Evolutionary conservation across 2,888 invertebrate genomes (phyloP), one percentile per base, ranked within the genome.

Genomic region (Trissoscelio sp.): DNA sequence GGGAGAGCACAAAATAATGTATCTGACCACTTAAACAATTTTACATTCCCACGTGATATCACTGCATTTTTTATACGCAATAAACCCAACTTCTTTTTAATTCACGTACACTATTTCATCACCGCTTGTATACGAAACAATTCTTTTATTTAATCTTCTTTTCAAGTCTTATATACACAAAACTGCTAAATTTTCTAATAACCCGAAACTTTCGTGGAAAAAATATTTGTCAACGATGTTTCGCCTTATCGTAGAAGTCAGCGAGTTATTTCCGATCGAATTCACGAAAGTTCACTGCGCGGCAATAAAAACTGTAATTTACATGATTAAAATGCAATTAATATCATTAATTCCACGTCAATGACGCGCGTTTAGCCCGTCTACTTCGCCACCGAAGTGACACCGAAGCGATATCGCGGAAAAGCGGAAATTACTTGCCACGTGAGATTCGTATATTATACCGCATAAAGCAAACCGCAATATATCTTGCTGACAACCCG

Each of bases 391-490:
- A 12, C 24, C 53, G 67, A 51, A 72, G 55, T 79, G 73, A 73
- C 70, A 51, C 66, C 57, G 57, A 62, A 6, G 78, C 57, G 78
- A 72, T 78, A 78, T 72, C 55, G 16, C 60, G 44, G 60, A 18
- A 53, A 53, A 67, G 37, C 79, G 79, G 79, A 79, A 79, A 79
- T 72, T 79, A 79, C 72, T 79, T 79, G 79, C 79, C 79, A 79
- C 79, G 60, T 66, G 79, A 66, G 79, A 67, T 79, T 58, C 79
- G 78, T 64, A 48, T 55, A 72, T 78, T 70, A 72, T 57, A 60
- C 51, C 46, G 60, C 66, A 57, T 51, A 72, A 72, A 78, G 72
- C 79, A 53, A 79, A 67, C 72, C 72, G 60, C 66, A 66, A 58
- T 73, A 73, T 79, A 73, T 66, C 79, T 79, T 73, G 39, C 57